These are phyloP conservation scores for Coenobita brevimanus DNA, from an alignment of 1,140 invertebrate genomes.

Conservation along the genomic window DNA sequence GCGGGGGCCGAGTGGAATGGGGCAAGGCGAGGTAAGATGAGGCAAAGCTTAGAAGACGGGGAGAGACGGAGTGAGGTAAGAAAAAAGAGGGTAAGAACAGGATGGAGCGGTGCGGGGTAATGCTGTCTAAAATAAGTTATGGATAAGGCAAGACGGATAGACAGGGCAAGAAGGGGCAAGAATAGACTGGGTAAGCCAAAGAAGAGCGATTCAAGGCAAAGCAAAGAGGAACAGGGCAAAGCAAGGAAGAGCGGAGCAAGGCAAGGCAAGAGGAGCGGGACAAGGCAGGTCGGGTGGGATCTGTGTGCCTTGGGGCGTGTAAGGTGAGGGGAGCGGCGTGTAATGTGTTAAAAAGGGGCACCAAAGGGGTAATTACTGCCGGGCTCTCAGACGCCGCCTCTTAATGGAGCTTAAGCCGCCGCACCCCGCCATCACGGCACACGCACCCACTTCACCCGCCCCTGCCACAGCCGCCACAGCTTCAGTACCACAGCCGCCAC, in stretches of 20 bases:
- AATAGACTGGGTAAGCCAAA: neutral
- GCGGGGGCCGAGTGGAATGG: no score
- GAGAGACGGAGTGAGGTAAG: neutral
- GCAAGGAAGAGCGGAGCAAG: neutral
- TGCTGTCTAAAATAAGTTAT: neutral
- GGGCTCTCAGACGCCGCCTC: constrained; percentile 31
- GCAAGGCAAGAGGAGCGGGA: neutral
- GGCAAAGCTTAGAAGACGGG: neutral
- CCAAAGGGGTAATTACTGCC: constrained; percentile 61
- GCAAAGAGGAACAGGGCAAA: neutral
- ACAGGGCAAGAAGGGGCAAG: neutral
- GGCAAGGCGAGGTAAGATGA: no score
- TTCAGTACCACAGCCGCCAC: no score
- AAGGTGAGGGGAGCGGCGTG: constrained; percentile 55
- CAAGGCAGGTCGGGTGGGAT: neutral
- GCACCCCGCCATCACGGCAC: neutral
- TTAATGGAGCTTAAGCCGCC: constrained; percentile 20
- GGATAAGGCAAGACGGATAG: neutral
- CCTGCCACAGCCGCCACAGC: neutral
- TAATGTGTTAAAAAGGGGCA: constrained; percentile 65
- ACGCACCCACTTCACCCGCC: neutral
- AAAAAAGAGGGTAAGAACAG: no score
- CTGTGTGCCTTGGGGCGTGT: constrained; percentile 59
- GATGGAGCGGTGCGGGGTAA: no score
- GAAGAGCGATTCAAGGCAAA: neutral